Conservation (phyloP, 2,113 vertebrate species). For the Podiceps cristatus region DNA sequence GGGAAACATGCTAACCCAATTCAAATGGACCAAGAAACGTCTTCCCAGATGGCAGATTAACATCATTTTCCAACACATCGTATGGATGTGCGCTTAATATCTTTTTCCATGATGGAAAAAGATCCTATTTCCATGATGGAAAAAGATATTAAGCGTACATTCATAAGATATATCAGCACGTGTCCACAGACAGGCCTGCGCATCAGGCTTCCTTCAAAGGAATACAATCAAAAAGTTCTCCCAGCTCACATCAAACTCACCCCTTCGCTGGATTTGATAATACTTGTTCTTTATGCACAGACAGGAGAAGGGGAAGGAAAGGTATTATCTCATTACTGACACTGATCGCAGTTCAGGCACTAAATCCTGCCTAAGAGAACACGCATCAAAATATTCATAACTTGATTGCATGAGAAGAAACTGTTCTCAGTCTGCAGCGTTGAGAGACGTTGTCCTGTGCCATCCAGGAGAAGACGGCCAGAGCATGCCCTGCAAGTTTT, state of each 20-base stretch:
- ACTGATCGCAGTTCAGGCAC: not conserved
- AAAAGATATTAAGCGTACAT: not conserved
- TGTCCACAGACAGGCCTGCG: not conserved
- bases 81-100: not conserved
- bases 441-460: not conserved
- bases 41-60: not conserved
- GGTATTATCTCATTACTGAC: slow-evolving; percentile 16
- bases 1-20: not conserved
- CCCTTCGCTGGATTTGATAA: not conserved
- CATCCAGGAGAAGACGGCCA: not conserved
- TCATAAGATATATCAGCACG: not conserved
- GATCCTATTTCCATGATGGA: not conserved
- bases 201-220: not conserved
- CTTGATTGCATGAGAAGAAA: not conserved
- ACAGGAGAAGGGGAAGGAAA: slow-evolving; percentile 2
- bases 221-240: not conserved
- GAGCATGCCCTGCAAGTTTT: not conserved
- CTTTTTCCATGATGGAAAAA: not conserved
- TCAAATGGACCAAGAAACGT: not conserved
- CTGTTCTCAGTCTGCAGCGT: not conserved
- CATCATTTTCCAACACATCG: not conserved
- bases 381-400: slow-evolving; percentile 41
- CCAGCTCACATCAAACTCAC: not conserved
- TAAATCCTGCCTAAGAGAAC: slow-evolving; percentile 29
- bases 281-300: slow-evolving; percentile 13